A percentile compares a stretch with the other conserved stretches of the same genome.
Conservation (phyloP, 2,888 invertebrate genomes). For the Herminia tarsipennalis region DNA sequence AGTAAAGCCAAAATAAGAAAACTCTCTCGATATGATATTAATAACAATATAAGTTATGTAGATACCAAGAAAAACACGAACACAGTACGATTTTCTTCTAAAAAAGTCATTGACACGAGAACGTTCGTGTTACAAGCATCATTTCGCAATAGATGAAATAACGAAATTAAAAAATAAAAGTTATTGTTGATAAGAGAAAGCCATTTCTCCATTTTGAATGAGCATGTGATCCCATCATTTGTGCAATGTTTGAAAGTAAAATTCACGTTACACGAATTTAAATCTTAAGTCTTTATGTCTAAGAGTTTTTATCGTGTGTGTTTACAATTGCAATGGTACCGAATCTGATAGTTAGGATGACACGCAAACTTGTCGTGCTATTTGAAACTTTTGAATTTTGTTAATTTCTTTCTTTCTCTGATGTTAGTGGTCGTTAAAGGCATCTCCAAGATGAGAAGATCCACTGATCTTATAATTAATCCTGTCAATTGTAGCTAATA, state of each 20-base stretch:
- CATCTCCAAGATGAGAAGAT: too few species aligned
- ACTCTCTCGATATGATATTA: too few species aligned
- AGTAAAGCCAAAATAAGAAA: too few species aligned
- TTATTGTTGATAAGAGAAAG: slow-evolving; percentile 64
- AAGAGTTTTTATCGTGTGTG: slow-evolving; percentile 24
- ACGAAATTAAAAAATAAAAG: slow-evolving; percentile 48
- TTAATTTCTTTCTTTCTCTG: not conserved
- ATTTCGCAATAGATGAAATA: slow-evolving; percentile 41
- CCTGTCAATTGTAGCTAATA: too few species aligned
- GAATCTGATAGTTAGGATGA: slow-evolving; percentile 36
- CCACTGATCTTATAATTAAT: too few species aligned
- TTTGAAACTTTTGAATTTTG: slow-evolving; percentile 1
- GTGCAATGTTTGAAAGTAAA: slow-evolving; percentile 50
- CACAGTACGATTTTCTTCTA: not conserved
- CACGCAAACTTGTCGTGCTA: slow-evolving; percentile 21
- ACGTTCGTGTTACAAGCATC: slow-evolving; percentile 31
- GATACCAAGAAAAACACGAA: not conserved
- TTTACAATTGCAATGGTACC: slow-evolving; percentile 27
- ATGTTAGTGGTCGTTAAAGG: not conserved
- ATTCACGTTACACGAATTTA: slow-evolving; percentile 37
- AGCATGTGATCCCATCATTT: slow-evolving; percentile 69
- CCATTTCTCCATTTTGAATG: slow-evolving; percentile 55
- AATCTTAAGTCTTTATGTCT: slow-evolving; percentile 29
- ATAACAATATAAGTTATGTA: too few species aligned
- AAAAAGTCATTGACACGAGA: slow-evolving; percentile 12